Base-by-base conservation (phyloP, 2,888 invertebrate species). In the Zaprionus obscuricornis region DNA sequence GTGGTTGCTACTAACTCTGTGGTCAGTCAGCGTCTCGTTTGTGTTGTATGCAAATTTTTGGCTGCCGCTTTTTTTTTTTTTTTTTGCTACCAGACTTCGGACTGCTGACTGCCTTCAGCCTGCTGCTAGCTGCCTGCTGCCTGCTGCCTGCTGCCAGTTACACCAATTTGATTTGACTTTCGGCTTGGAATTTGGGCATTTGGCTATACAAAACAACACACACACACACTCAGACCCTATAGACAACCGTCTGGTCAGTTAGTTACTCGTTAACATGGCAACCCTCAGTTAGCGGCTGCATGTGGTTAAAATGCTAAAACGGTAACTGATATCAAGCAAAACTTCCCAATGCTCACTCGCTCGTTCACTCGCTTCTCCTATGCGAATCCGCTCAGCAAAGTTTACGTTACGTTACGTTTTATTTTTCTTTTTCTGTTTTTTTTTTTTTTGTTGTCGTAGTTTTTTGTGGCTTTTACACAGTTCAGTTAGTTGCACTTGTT, bases 11-110 rank as follows among this genome's bases (percentile, higher is more conserved):
- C 27, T 24, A 11, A 14, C 14, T 16, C 60, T 74, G 72, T 37
- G 62, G 65, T 63, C 63, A 63, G 68, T 24, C 34, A 7, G 13
- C 60, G 62, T 64, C 74, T 84, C 81, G 81, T 84, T 84, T 81
- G 84, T 72, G 81, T 77, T 84, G 81, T 77, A 84, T 84, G 83
- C 74, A 79, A 84, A 79, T 83, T 79, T 76, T 82, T 76, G 62
- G 72, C 60, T 78, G 58, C 66, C 73, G 73, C 64, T 64, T 57
- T 66, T 77, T 76, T 71, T 67, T 59, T 72, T 72, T 37, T 27
- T 24, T 57, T 17, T 36, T 34, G 14, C 22, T 17, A 3, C 18
- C 17, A n/a, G n/a, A n/a, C n/a, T n/a, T n/a, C n/a, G 17, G 17
- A 5, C 20, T 39, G 2, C 26, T 40, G 11, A 11, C 8, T 8